phyloP scores from a whole-genome alignment of 2,113 vertebrate genomes.

The Syngnathus typhle region DNA sequence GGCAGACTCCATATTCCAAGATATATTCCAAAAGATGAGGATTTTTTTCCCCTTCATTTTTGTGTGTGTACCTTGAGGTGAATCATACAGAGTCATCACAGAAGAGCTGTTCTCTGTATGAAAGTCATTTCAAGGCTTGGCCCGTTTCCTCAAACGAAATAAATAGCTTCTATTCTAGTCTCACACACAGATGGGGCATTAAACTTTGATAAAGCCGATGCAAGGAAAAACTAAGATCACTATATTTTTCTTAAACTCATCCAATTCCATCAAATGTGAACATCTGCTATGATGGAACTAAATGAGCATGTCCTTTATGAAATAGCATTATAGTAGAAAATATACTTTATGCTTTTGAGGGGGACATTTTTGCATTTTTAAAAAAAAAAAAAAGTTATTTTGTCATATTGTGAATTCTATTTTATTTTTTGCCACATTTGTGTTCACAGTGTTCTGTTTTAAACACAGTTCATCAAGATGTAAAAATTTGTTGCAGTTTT shows the following conservation, averaged over 20 bases:
- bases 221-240: background rate
- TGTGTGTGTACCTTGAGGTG: constrained; percentile 16
- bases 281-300: background rate
- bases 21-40: background rate
- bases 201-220: constrained; percentile 48
- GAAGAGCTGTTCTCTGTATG: constrained; percentile 4
- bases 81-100: constrained; percentile 10
- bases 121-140: constrained; percentile 14
- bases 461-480: no score
- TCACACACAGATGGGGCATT: constrained; percentile 44
- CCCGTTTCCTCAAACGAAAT: constrained; percentile 25
- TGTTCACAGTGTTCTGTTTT: no score
- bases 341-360: no score
- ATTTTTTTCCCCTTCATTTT: background rate
- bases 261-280: constrained; percentile 1
- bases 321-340: no score
- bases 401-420: no score
- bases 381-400: background rate
- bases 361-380: background rate
- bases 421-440: no score
- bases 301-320: background rate
- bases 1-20: constrained; percentile 4
- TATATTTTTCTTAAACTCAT: constrained; percentile 8
- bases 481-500: no score
- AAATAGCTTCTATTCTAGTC: constrained; percentile 40